These are phyloP conservation scores for Temnopleurus reevesii DNA, from an alignment of 53 echinoderm and acorn worm species.

Conservation along the genomic window DNA sequence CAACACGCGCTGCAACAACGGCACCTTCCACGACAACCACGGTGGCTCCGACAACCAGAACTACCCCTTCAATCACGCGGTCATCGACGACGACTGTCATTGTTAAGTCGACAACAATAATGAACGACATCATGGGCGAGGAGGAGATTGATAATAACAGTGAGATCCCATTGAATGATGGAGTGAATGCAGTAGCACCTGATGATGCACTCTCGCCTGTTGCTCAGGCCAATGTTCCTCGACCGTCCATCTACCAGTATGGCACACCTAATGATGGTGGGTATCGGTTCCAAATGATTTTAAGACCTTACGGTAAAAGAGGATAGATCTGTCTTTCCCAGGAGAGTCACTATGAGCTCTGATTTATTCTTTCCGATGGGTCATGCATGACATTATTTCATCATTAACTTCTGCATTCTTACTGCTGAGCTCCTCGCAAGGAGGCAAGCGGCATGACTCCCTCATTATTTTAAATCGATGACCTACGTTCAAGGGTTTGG, in stretches of 20 bases:
- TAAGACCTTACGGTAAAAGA: too few species aligned
- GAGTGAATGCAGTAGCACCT: not conserved
- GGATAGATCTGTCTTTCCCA: too few species aligned
- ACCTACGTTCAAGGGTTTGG: too few species aligned
- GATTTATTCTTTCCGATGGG: too few species aligned
- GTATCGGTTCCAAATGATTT: not conserved
- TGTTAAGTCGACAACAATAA: not conserved
- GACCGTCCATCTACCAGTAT: conserved; percentile 10
- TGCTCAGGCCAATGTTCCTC: not conserved
- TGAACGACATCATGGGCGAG: conserved; percentile 25
- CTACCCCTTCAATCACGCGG: not conserved
- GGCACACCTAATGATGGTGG: conserved; percentile 37
- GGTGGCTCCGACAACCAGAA: not conserved
- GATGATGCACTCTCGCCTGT: not conserved
- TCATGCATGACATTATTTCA: too few species aligned
- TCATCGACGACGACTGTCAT: conserved; percentile 7
- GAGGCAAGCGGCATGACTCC: too few species aligned
- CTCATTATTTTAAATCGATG: too few species aligned
- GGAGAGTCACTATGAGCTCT: too few species aligned
- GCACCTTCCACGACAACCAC: not conserved
- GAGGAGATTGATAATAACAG: conserved; percentile 9
- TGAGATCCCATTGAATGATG: conserved; percentile 8
- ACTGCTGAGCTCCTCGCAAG: too few species aligned
- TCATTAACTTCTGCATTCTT: too few species aligned
- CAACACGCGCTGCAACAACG: not conserved